Base-by-base conservation (phyloP, 2,888 invertebrate genomes). In the Hemaris fuciformis region DNA sequence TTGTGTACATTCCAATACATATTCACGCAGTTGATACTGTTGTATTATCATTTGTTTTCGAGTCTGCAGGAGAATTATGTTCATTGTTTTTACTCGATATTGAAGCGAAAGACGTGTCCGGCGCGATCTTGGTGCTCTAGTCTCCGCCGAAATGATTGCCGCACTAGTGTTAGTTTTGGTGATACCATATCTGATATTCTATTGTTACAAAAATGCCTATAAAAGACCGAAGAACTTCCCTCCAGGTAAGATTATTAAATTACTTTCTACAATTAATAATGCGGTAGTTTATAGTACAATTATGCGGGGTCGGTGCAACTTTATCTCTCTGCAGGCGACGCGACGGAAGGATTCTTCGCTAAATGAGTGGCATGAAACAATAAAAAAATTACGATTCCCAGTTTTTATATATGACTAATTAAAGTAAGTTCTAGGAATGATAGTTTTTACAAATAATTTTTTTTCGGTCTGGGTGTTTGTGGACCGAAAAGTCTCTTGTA, bases 151-250 rank as follows among this genome's bases (percentile, higher is more conserved):
- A 22, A 57, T 57, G 41, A 41, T 57, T 57, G 23, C 31, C 2
- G 3, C 20, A 34, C 45, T 27, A 41, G 27, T 65, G 10, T 13
- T 23, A 23, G 60, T 20, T 56, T 18, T 57, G 18, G 18, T 43
- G 45, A 73, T 93, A 60, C 68, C 88, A 5, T 62, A 67, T 15
- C 61, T 85, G 31, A 70, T 85, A 64, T 71, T 85, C 38, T 73
- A 78, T 46, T 70, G 80, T 22, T 85, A 87, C 64, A 78, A 88
- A 64, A 89, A 88, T 81, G 91, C 91, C 0, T 86, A 84, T 43
- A 84, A 81, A 41, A 88, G 84, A 68, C 92, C 93, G 0, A 73
- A 82, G 1, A 93, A 94, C 63, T 93, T 93, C 69, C 95, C 95
- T 5, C 95, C 95, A 67, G 94, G 95, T 95, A 83, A 85, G 76